A percentile compares a stretch with the other conserved stretches of the same genome.
Evolutionary conservation across 1,140 invertebrate genomes (phyloP).

Genomic region (Kradibia gibbosae): DNA sequence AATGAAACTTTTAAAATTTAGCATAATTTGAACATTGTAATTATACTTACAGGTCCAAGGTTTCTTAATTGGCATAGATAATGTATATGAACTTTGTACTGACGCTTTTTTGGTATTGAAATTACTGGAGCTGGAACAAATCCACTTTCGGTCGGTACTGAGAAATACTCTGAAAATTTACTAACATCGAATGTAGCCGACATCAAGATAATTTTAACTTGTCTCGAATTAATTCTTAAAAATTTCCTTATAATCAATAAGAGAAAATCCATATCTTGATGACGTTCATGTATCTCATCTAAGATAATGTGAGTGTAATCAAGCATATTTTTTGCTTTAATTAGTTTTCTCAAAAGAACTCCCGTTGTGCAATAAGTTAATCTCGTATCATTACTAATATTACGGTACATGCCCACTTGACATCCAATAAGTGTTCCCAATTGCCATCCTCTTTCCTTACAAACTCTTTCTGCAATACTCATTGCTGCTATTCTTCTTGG

Average conservation of each 20-base stretch:
- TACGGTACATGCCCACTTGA: conserved; percentile 80
- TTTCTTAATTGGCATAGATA: conserved; percentile 80
- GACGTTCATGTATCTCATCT: conserved; percentile 96
- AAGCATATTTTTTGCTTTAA: conserved; percentile 76
- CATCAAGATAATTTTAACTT: conserved; percentile 88
- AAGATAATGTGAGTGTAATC: conserved; percentile 92
- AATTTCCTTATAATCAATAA: conserved; percentile 88
- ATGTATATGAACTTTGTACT: conserved; percentile 76
- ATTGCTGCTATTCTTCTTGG: conserved; percentile 89
- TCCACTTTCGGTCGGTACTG: conserved; percentile 70
- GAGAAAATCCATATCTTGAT: conserved; percentile 94
- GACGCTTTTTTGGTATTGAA: conserved; percentile 72
- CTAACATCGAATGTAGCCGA: conserved; percentile 87
- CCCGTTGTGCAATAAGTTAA: conserved; percentile 92
- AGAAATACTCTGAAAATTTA: conserved; percentile 85
- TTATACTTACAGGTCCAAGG: conserved; percentile 64
- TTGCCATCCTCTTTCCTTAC: conserved; percentile 83
- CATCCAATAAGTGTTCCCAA: conserved; percentile 88
- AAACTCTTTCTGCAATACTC: conserved; percentile 84
- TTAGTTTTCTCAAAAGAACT: conserved; percentile 82
- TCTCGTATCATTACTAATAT: conserved; percentile 80
- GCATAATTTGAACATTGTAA: conserved; percentile 19
- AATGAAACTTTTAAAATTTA: background rate
- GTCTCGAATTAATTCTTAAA: conserved; percentile 79
- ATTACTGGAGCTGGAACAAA: conserved; percentile 75